Evolutionary conservation across 1,140 invertebrate genomes (phyloP), one percentile per base, ranked within the genome.

Genomic region (Solen grandis): DNA sequence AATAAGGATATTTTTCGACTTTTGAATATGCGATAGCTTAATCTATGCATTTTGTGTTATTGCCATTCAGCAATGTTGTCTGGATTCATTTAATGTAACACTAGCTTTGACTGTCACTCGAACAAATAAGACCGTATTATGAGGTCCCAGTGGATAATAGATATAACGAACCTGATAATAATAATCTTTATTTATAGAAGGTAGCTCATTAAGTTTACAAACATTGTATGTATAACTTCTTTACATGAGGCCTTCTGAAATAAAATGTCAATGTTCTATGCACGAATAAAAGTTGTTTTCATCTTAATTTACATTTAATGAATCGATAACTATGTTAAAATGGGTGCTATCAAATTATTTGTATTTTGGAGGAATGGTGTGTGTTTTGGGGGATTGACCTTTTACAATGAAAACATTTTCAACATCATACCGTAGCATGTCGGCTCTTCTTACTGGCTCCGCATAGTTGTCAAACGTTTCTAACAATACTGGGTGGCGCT

Each of bases 371-470:
- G n/a, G n/a, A n/a, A n/a, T n/a, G n/a, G n/a, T n/a, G n/a, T n/a
- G n/a, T n/a, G n/a, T n/a, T n/a, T n/a, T n/a, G n/a, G n/a, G n/a
- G n/a, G n/a, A n/a, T n/a, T n/a, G n/a, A n/a, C n/a, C n/a, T n/a
- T n/a, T n/a, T n/a, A n/a, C n/a, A n/a, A n/a, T n/a, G n/a, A n/a
- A n/a, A n/a, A n/a, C n/a, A n/a, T n/a, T n/a, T n/a, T n/a, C n/a
- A n/a, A 46, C 8, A 46, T 8, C 8, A 46, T 46, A 46, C 54
- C 88, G 74, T n/a, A 88, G 35, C 14, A 86, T 78, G 69, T 89
- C 88, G 1, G 89, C 88, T 46, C 84, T 70, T 59, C 84, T 82
- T 19, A 90, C 86, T 46, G 80, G 72, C 33, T 86, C 73, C 1
- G 72, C 31, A 69, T 90, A 90, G 22, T 55, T 77, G 57, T 88